Conservation (phyloP, 2,113 vertebrate genomes). For the Cardinalis cardinalis region DNA sequence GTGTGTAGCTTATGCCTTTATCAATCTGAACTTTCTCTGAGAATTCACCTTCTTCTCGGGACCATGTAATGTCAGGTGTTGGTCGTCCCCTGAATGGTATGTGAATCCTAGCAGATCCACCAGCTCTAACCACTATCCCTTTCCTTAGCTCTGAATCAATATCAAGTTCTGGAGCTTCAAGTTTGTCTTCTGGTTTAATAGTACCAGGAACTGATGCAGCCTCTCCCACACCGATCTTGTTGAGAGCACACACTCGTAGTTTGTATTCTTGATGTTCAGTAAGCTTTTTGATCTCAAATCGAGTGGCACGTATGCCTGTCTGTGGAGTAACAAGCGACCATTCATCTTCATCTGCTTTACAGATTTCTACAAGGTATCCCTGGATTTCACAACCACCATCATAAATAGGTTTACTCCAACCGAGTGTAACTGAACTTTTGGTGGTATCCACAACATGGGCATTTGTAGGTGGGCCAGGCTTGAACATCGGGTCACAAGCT, state of each 20-base stretch:
- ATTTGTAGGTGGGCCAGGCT: constrained; percentile 91
- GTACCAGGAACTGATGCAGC: constrained; percentile 83
- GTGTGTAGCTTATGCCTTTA: constrained; percentile 85
- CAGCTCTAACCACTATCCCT: constrained; percentile 90
- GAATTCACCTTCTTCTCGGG: constrained; percentile 89
- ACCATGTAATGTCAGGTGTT: constrained; percentile 89
- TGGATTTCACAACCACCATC: constrained; percentile 95
- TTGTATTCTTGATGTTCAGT: constrained; percentile 96
- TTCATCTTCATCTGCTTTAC: constrained; percentile 95
- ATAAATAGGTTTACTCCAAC: constrained; percentile 95
- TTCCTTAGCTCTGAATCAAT: constrained; percentile 94
- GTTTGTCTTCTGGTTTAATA: constrained; percentile 92
- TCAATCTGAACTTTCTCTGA: constrained; percentile 90
- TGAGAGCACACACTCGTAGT: constrained; percentile 90
- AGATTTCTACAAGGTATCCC: constrained; percentile 92
- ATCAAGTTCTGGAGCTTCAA: constrained; percentile 91
- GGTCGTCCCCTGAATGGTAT: constrained; percentile 94
- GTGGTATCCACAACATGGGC: constrained; percentile 84
- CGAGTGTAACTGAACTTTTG: constrained; percentile 83
- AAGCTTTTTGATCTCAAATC: constrained; percentile 90
- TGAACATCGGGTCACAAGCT: constrained; percentile 93
- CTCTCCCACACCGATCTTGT: constrained; percentile 93
- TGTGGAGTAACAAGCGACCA: constrained; percentile 91
- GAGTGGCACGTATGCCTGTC: constrained; percentile 82
- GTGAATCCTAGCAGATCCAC: constrained; percentile 88